Conservation (phyloP, 1,140 invertebrate species). For the Solenopsis fugax region DNA sequence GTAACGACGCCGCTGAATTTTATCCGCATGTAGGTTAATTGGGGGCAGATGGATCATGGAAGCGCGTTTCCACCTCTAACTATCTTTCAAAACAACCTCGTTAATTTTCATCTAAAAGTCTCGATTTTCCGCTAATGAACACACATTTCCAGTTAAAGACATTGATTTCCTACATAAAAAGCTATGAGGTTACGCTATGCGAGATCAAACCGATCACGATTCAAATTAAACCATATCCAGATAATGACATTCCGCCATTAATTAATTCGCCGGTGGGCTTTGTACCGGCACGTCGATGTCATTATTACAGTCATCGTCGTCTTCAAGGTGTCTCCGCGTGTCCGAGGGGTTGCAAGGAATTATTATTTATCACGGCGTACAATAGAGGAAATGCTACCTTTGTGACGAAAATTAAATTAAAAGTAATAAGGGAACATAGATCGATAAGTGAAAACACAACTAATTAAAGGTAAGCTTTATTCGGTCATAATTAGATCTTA, state of each 20-base stretch:
- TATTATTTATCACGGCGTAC: constrained; percentile 31
- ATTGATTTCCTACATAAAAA: constrained; percentile 18
- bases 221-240: constrained; percentile 57
- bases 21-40: constrained; percentile 59
- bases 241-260: constrained; percentile 61
- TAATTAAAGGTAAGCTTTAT: no score
- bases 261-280: constrained; percentile 61
- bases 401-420: constrained; percentile 55
- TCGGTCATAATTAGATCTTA: no score
- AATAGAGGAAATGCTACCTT: constrained; percentile 13
- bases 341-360: constrained; percentile 14
- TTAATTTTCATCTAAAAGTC: constrained; percentile 61
- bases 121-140: constrained; percentile 51
- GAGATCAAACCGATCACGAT: constrained; percentile 25
- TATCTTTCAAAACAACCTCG: constrained; percentile 54
- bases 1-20: constrained; percentile 42
- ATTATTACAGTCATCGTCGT: not conserved
- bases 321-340: not conserved
- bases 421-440: not conserved
- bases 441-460: no score
- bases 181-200: not conserved
- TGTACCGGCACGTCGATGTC: constrained; percentile 18
- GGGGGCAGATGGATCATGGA: constrained; percentile 49
- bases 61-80: constrained; percentile 14
- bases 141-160: constrained; percentile 51